Percentiles rank a stretch among this genome's conserved stretches.
These are phyloP conservation scores for Agrochola lychnidis DNA, from an alignment of 2,888 invertebrate genomes.

Conservation along the genomic window DNA sequence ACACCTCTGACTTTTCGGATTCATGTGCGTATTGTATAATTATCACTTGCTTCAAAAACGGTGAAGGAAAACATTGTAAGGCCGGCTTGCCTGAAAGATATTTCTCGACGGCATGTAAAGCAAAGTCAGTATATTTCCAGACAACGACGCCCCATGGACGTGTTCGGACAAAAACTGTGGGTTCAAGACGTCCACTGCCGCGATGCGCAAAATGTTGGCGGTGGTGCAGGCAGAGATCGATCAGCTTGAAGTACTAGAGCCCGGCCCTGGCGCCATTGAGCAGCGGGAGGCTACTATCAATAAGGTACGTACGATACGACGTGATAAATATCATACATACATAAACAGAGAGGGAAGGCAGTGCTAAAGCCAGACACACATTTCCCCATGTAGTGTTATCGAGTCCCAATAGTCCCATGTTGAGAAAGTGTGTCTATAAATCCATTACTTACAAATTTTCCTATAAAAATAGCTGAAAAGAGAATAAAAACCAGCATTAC, in stretches of 20 bases:
- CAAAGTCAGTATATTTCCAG: conserved; percentile 74
- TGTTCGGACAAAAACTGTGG: conserved; percentile 92
- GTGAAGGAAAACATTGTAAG: too few species aligned
- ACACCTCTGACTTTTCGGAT: too few species aligned
- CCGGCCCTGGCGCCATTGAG: conserved; percentile 91
- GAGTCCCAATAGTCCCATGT: not conserved
- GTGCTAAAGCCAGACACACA: not conserved
- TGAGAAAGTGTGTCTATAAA: not conserved
- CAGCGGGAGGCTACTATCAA: conserved; percentile 91
- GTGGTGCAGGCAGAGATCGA: conserved; percentile 93
- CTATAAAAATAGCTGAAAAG: too few species aligned
- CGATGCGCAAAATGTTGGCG: conserved; percentile 91
- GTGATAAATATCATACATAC: not conserved
- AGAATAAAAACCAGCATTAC: not conserved
- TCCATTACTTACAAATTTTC: too few species aligned
- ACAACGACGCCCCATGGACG: conserved; percentile 91
- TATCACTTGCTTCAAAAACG: too few species aligned
- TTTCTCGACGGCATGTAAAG: too few species aligned
- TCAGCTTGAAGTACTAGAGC: conserved; percentile 90
- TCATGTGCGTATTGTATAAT: too few species aligned
- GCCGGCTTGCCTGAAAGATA: too few species aligned
- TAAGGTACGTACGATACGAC: conserved; percentile 79
- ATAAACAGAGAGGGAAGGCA: not conserved
- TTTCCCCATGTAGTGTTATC: not conserved
- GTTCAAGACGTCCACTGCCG: conserved; percentile 91